Evolutionary conservation across 2,113 vertebrate genomes (phyloP), one percentile per base, ranked within the genome.

Genomic region (Xerus inauris): DNA sequence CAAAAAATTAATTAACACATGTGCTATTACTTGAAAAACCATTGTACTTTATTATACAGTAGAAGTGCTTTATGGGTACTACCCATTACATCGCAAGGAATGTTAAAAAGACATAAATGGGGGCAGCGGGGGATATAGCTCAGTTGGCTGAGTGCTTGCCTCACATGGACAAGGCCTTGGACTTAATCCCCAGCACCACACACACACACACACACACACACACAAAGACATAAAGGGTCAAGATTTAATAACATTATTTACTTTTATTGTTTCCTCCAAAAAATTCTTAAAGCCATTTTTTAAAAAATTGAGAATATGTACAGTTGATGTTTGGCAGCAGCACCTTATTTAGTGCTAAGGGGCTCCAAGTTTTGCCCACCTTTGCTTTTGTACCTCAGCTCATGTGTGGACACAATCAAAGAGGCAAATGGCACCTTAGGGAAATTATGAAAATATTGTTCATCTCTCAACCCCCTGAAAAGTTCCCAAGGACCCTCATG

Each of bases 231-330:
- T 32, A 65, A 87, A 24, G 6, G 5, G 24, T 38, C 42, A 79
- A 38, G 22, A 69, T 92, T 84, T 75, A 65, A 28, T 38, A 80
- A n/a, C 69, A 54, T 22, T 62, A 32, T 14, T 80, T 40, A 5
- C 2, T 93, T 82, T 47, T 69, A 72, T 64, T 73, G 38, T 16
- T 94, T 87, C 12, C 28, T 79, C 49, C 42, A 92, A 14, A 38
- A 87, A 62, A 92, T 75, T 92, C 32, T 94, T 75, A 38, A 73
- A 80, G 45, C 17, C 6, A 38, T 30, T 88, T 57, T 83, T 64
- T 67, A 2, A 54, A 57, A 40, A 65, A 45, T 30, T 32, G n/a
- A 35, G 47, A 67, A 3, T 65, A 1, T 42, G 13, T 45, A 35
- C 0, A 24, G 5, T 30, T 51, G 35, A 26, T 12, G 0, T 81